Evolutionary conservation across 2,113 vertebrate species (phyloP).

Genomic region (Cochlearius cochlearius): DNA sequence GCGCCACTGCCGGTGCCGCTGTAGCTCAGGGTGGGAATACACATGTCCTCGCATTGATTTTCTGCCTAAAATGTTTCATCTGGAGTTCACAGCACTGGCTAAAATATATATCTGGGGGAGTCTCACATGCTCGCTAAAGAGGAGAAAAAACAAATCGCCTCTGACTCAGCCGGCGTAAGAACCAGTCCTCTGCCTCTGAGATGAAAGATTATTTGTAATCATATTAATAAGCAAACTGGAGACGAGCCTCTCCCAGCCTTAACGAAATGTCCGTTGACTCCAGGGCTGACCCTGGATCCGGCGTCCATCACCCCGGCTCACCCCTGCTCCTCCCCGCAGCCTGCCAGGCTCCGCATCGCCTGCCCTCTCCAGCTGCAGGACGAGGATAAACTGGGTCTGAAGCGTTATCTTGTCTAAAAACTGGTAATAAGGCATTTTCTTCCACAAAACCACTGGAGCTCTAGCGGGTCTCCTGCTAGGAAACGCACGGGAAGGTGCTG

Average conservation of each 20-base stretch:
- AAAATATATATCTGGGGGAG: neutral
- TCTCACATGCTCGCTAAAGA: neutral
- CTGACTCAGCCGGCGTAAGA: neutral
- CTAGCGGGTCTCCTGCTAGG: rapidly evolving
- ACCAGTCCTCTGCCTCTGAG: neutral
- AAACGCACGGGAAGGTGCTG: neutral
- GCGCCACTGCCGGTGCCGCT: neutral
- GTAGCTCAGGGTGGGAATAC: neutral
- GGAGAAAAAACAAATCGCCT: neutral
- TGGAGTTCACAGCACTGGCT: neutral
- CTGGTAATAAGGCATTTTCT: neutral
- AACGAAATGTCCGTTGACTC: neutral
- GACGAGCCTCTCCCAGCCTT: neutral
- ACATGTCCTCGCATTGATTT: neutral
- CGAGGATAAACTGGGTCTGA: neutral
- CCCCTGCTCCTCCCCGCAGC: neutral
- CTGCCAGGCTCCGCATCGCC: neutral
- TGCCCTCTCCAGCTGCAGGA: neutral
- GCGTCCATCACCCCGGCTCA: neutral
- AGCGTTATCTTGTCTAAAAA: rapidly evolving
- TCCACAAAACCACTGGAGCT: neutral
- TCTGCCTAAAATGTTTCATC: neutral
- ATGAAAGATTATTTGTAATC: neutral
- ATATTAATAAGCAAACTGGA: neutral
- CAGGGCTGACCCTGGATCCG: neutral